Evolutionary conservation across 2,797 vertebrate genomes (phyloP).

Genomic region (Notoglanidium macrostoma): DNA sequence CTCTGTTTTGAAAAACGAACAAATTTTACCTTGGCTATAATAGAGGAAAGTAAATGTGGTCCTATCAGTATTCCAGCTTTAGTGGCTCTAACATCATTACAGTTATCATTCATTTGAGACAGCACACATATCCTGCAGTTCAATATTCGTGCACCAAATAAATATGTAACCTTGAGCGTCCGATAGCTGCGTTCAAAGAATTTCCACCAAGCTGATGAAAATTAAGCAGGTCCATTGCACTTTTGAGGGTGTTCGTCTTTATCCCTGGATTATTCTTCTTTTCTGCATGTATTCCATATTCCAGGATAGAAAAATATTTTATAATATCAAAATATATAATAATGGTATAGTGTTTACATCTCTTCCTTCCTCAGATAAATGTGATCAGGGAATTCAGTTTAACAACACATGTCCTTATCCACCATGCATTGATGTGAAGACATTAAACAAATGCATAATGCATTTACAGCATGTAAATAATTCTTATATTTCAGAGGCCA

Average conservation of each 20-base stretch:
- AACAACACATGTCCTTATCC: not conserved
- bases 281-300: not conserved
- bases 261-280: not conserved
- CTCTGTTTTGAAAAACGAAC: conserved; percentile 13
- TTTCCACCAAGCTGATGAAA: not conserved
- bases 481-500: not conserved
- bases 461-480: not conserved
- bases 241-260: not conserved
- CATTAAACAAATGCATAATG: not conserved
- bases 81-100: not conserved
- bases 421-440: not conserved
- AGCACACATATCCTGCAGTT: not conserved
- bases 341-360: too few species aligned
- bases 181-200: not conserved
- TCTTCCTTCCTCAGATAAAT: not conserved
- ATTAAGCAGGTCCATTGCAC: not conserved
- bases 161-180: conserved; percentile 37
- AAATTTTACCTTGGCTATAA: conserved; percentile 20
- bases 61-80: conserved; percentile 9
- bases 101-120: not conserved
- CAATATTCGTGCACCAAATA: conserved; percentile 31
- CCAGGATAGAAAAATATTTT: not conserved
- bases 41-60: not conserved
- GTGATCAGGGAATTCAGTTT: not conserved
- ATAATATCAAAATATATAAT: too few species aligned